phyloP scores from a whole-genome alignment of 2,113 vertebrate genomes.

The Myocastor coypus region DNA sequence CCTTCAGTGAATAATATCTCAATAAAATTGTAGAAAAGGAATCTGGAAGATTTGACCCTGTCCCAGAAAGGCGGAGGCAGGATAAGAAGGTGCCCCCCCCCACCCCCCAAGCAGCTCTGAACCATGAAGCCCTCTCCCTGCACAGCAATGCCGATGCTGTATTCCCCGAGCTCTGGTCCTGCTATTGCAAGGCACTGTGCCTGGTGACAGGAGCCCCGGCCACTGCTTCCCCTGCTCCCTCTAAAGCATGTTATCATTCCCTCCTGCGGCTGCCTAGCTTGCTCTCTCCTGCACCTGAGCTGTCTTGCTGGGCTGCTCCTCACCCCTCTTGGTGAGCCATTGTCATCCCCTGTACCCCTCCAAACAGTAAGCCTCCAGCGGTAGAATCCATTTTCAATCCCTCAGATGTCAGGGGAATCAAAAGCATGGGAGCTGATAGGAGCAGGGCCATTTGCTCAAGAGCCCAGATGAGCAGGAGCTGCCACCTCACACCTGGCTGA shows the following conservation, averaged over 20 bases:
- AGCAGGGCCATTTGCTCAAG: background rate
- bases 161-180: background rate
- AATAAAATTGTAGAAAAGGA: background rate
- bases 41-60: background rate
- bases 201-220: background rate
- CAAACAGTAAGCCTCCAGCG: constrained; percentile 57
- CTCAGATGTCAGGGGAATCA: constrained; percentile 70
- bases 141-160: fast-evolving
- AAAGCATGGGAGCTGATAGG: constrained; percentile 20
- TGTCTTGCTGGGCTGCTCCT: background rate
- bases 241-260: background rate
- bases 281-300: background rate
- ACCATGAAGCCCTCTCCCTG: fast-evolving
- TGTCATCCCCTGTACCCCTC: background rate
- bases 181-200: background rate
- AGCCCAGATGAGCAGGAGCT: background rate
- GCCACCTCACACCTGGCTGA: background rate
- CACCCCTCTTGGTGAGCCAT: background rate
- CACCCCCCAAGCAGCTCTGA: background rate
- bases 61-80: background rate
- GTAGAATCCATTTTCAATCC: constrained; percentile 70
- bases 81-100: background rate
- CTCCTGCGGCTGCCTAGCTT: background rate
- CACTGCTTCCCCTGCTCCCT: fast-evolving
- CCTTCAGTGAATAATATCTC: background rate